phyloP scores from a whole-genome alignment of 53 echinoderm and acorn worm species.

The Paracentrotus lividus region DNA sequence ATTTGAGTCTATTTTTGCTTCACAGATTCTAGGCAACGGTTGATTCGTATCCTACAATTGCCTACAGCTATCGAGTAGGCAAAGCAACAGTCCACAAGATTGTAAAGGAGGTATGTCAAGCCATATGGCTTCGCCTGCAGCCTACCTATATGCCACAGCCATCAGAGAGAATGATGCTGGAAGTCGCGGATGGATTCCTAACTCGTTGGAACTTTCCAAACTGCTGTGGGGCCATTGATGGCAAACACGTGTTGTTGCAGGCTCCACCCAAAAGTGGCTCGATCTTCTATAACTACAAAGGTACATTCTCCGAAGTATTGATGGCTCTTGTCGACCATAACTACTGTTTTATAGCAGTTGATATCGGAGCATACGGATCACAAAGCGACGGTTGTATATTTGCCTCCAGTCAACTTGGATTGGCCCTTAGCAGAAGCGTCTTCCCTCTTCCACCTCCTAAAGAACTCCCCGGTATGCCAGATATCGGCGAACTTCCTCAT shows the following conservation, averaged over 20 bases:
- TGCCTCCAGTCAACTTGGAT: constrained; percentile 32
- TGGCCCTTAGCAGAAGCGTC: constrained; percentile 43
- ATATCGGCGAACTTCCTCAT: constrained; percentile 48
- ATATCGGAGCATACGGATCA: background rate
- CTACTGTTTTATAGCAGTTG: background rate
- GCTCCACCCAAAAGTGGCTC: constrained; percentile 65
- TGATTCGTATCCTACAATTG: constrained; percentile 4
- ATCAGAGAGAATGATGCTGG: background rate
- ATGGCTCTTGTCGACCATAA: constrained; percentile 74
- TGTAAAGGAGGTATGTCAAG: background rate
- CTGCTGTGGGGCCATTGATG: constrained; percentile 76
- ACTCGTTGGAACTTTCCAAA: constrained; percentile 77
- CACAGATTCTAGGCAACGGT: constrained; percentile 40
- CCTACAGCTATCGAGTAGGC: constrained; percentile 14
- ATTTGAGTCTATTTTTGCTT: background rate
- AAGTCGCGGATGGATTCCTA: background rate
- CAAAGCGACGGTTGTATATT: constrained; percentile 74
- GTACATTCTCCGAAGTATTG: constrained; percentile 70
- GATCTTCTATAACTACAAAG: constrained; percentile 75
- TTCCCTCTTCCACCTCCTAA: constrained; percentile 10
- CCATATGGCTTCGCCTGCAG: background rate
- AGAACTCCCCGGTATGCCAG: background rate
- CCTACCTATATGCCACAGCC: background rate
- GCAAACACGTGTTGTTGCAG: constrained; percentile 72
- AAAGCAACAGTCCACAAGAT: background rate